These are phyloP conservation scores for Chromoteleia sp. DNA, from an alignment of 2,888 invertebrate genomes.

Conservation along the genomic window DNA sequence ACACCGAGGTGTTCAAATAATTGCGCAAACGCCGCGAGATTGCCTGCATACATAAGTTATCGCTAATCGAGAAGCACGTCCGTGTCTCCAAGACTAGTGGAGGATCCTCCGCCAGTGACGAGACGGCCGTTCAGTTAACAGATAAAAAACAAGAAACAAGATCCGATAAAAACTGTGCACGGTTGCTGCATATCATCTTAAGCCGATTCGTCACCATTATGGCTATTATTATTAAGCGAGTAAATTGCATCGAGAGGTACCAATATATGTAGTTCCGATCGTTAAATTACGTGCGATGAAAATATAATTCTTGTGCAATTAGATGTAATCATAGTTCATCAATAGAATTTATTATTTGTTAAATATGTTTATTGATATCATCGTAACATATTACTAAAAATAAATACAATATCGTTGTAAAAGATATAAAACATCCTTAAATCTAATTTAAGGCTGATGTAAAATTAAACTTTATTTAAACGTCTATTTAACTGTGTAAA, in stretches of 20 bases:
- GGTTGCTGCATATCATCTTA: constrained; percentile 67
- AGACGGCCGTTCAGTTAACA: constrained; percentile 44
- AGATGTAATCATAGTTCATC: constrained; percentile 26
- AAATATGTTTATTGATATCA: background rate
- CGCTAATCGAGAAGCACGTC: constrained; percentile 75
- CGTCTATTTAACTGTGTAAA: no score
- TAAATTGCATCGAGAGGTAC: constrained; percentile 42
- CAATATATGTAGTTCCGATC: constrained; percentile 11
- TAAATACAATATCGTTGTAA: background rate
- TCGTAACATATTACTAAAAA: background rate
- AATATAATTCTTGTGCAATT: constrained; percentile 50
- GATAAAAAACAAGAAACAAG: constrained; percentile 59
- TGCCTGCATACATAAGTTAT: constrained; percentile 81
- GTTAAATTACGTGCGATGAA: constrained; percentile 45
- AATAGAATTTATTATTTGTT: constrained; percentile 12
- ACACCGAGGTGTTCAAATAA: constrained; percentile 82
- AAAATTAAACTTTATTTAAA: no score
- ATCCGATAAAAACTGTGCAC: constrained; percentile 54
- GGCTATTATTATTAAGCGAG: constrained; percentile 56
- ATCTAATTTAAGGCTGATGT: no score
- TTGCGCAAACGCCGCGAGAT: constrained; percentile 82
- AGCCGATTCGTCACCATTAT: constrained; percentile 61
- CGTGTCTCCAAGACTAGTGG: constrained; percentile 60
- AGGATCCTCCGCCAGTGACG: constrained; percentile 58
- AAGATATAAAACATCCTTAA: no score